Conservation (phyloP, 2,797 vertebrate genomes). For the Tokudaia muenninki region DNA sequence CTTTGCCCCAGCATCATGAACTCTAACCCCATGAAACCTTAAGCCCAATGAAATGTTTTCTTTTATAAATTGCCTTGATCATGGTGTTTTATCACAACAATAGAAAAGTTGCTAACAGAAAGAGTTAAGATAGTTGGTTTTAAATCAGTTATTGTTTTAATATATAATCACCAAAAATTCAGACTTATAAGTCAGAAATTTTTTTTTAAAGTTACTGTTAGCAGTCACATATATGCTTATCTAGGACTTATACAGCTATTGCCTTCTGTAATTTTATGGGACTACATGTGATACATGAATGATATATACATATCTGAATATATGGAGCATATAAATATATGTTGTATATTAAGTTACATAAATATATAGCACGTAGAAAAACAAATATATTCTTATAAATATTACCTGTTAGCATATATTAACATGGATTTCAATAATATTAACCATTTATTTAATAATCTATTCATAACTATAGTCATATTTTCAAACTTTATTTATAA, state of each 20-base stretch:
- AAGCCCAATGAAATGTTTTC: not conserved
- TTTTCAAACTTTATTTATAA: constrained; percentile 37
- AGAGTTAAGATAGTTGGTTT: not conserved
- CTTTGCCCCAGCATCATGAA: not conserved
- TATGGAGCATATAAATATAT: not conserved
- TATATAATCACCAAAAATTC: not conserved
- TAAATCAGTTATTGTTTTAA: constrained; percentile 16
- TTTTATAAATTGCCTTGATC: not conserved
- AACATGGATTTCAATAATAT: constrained; percentile 26
- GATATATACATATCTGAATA: not conserved
- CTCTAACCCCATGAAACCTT: not conserved
- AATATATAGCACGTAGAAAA: not conserved
- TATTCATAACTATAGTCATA: constrained; percentile 29
- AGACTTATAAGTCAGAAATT: not conserved
- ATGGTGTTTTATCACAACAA: not conserved
- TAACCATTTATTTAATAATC: constrained; percentile 21
- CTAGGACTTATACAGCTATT: not conserved
- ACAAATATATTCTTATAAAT: not conserved
- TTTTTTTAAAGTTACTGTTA: not conserved
- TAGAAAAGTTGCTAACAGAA: not conserved
- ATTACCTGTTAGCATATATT: not conserved
- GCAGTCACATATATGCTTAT: not conserved
- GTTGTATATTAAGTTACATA: not conserved
- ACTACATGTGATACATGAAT: not conserved
- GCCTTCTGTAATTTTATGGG: not conserved